Evolutionary conservation across 2,113 vertebrate genomes (phyloP), one percentile per base, ranked within the genome.

Genomic region (Callithrix jacchus): DNA sequence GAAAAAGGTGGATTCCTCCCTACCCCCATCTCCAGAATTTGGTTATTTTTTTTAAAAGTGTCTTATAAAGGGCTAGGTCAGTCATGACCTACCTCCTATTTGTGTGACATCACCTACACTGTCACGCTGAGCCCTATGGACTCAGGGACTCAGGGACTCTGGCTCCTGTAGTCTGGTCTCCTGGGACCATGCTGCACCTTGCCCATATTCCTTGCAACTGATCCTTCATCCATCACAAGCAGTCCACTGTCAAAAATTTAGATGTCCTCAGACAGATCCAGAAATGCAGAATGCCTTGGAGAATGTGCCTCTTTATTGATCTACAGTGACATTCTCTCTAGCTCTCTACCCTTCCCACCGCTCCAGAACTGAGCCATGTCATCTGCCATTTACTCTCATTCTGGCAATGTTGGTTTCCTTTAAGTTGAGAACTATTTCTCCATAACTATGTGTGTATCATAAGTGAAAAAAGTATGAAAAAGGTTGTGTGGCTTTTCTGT

Each of bases 401-500:
- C 45, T 82, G 42, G 14, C 8, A 79, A 40, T 56, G 35, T 2
- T 91, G 32, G 10, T 42, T 73, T 93, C 42, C 52, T 74, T 86
- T 54, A 91, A n/a, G 40, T n/a, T 37, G 87, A 87, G 23, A 74
- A 82, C 12, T 40, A 80, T 80, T 94, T 84, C 35, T 95, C 35
- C 40, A 27, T 74, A 40, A 47, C 20, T 68, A 25, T 56, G 4
- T 25, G 11, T 66, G 23, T 84, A 52, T 32, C n/a, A 64, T 81
- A 89, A 81, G n/a, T 37, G 32, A 17, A 40, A 85, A 95, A 79
- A 91, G 11, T 30, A 64, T 6, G 25, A 70, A 85, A 96, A 96
- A 45, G 25, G 18, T 35, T n/a, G 27, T 45, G 37, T 58, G 21
- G 32, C 52, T 92, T 71, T 92, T 89, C 49, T 70, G 40, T 74